Conservation (phyloP, 2,113 vertebrate species). For the Harpagus bidentatus region DNA sequence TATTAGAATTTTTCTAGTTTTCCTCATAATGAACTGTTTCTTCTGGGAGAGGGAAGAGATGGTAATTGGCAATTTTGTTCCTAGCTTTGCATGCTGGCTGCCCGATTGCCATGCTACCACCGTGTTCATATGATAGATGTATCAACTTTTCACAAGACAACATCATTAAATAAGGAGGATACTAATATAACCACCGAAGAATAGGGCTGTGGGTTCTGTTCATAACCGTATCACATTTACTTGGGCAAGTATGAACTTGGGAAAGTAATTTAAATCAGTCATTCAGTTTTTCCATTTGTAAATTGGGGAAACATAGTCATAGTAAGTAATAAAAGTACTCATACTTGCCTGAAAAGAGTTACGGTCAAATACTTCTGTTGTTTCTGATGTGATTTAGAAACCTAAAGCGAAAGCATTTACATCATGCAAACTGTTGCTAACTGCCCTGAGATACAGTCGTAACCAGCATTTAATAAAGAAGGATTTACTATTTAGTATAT, state of each 20-base stretch:
- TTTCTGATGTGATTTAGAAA: neutral
- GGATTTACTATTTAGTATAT: neutral
- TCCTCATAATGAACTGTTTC: neutral
- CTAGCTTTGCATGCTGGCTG: neutral
- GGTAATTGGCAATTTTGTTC: neutral
- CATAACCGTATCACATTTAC: neutral
- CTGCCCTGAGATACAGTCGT: neutral
- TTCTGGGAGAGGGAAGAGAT: neutral
- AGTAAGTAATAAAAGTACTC: neutral
- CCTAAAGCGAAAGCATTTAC: neutral
- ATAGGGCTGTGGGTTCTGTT: neutral
- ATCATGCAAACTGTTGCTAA: neutral
- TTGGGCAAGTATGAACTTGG: neutral
- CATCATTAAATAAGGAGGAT: neutral
- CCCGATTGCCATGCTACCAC: neutral
- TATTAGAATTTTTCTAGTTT: neutral
- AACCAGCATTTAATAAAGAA: neutral
- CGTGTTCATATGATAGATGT: neutral
- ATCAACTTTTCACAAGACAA: neutral
- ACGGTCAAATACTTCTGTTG: neutral
- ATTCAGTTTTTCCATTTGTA: neutral
- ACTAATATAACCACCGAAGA: neutral
- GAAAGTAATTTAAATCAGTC: neutral
- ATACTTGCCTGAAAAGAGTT: neutral
- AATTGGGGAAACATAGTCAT: neutral